A percentile compares a stretch with the other conserved stretches of the same genome.
Conservation (phyloP, 2,888 invertebrate genomes). For the Volucella inanis region DNA sequence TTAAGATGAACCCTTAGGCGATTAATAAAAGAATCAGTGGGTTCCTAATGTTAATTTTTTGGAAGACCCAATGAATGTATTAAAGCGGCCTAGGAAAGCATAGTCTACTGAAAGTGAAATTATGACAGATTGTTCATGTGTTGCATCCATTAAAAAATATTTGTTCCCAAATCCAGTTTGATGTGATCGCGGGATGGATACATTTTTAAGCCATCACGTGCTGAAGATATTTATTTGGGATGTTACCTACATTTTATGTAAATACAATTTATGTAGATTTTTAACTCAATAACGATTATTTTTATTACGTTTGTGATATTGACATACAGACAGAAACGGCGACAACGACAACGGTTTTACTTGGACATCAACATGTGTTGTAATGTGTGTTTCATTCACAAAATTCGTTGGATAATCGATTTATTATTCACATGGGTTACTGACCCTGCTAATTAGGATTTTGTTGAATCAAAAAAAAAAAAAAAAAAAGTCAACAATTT, state of each 20-base stretch:
- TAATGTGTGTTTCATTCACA: conserved; percentile 29
- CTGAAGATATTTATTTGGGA: neutral
- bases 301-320: too few relatives aligned
- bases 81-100: too few relatives aligned
- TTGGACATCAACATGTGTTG: neutral
- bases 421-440: conserved; percentile 36
- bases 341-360: too few relatives aligned
- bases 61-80: neutral
- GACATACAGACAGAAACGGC: neutral
- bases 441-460: conserved; percentile 19
- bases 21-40: neutral
- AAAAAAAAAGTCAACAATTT: neutral
- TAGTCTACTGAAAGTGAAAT: conserved; percentile 20
- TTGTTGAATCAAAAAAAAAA: neutral
- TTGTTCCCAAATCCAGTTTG: conserved; percentile 22
- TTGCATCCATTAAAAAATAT: conserved; percentile 4
- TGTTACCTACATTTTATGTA: conserved; percentile 44
- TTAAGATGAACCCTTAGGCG: too few relatives aligned
- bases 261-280: neutral
- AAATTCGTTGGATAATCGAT: conserved; percentile 14
- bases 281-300: too few relatives aligned
- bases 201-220: conserved; percentile 18
- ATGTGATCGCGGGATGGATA: neutral
- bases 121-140: neutral
- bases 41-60: neutral